Base-by-base conservation (phyloP, 37 sponge, comb jelly and placozoan species). In the Halichondria panicea region DNA sequence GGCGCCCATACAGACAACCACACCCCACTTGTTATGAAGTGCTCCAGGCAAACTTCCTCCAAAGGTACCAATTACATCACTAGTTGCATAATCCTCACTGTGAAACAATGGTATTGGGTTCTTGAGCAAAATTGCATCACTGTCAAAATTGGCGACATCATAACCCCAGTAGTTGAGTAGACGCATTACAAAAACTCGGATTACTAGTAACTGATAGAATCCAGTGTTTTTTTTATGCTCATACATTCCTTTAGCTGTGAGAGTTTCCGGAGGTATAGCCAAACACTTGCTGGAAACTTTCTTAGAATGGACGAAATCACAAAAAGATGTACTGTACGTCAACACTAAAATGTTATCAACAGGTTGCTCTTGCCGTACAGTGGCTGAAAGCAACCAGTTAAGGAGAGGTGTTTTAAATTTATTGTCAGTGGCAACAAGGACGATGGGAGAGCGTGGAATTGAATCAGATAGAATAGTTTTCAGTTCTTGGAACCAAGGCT, bases 1-100 rank as follows among this genome's bases (percentile, higher is more conserved):
- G 8, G 54, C 76, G 9, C 76, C 76, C 63, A 76, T 76, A 43
- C 76, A 76, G n/a, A 76, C 48, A n/a, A 44, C 63, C 1, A 63
- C 34, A 9, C 65, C 65, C 76, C 76, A 76, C 27, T 55, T 72
- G 13, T 13, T 18, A 24, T 36, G 36, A 50, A 76, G 32, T 18
- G 39, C 50, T 2, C 24, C 4, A 0, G 76, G 76, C 33, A 63
- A 44, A 8, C 34, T 31, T 25, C 70, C 70, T 45, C 70, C 70
- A 25, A 33, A 70, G 27, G 70, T 70, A 31, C 70, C 70, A 2
- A 70, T 35, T 15, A 58, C 41, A 32, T 73, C 74, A 73, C 59
- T 73, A 34, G 35, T 60, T 32, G 42, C 25, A 33, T 73, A 70
- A 48, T 60, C 13, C 42, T 63, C 48, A n/a, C n/a, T n/a, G n/a